Conservation (phyloP, 2,113 vertebrate species). For the Chunga burmeisteri region DNA sequence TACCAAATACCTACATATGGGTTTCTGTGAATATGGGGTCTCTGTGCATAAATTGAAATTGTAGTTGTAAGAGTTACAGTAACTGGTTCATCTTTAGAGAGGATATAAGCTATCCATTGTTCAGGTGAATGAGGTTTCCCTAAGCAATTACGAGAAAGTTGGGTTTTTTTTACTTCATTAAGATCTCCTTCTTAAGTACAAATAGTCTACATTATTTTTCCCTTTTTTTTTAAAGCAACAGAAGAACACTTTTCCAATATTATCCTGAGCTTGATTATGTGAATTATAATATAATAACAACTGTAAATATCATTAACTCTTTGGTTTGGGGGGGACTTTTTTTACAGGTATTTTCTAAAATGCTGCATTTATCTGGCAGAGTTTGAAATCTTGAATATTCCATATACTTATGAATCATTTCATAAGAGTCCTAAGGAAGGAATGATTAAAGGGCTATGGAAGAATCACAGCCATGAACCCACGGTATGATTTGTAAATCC, state of each 20-base stretch:
- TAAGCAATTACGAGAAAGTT: background rate
- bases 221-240: background rate
- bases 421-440: conserved; percentile 92
- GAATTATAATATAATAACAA: background rate
- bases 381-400: conserved; percentile 91
- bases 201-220: background rate
- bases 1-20: background rate
- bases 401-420: conserved; percentile 90
- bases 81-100: background rate
- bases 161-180: background rate
- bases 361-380: conserved; percentile 88
- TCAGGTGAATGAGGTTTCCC: background rate
- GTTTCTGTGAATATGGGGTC: background rate
- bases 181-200: background rate
- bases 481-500: conserved; percentile 71
- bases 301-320: background rate
- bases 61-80: background rate
- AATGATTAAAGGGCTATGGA: conserved; percentile 96
- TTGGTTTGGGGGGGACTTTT: background rate
- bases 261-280: background rate
- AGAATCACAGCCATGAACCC: conserved; percentile 93
- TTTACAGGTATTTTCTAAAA: conserved; percentile 85
- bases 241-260: background rate
- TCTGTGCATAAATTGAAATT: background rate
- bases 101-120: background rate